phyloP scores from a whole-genome alignment of 2,797 vertebrate species.

The Acipenser ruthenus region DNA sequence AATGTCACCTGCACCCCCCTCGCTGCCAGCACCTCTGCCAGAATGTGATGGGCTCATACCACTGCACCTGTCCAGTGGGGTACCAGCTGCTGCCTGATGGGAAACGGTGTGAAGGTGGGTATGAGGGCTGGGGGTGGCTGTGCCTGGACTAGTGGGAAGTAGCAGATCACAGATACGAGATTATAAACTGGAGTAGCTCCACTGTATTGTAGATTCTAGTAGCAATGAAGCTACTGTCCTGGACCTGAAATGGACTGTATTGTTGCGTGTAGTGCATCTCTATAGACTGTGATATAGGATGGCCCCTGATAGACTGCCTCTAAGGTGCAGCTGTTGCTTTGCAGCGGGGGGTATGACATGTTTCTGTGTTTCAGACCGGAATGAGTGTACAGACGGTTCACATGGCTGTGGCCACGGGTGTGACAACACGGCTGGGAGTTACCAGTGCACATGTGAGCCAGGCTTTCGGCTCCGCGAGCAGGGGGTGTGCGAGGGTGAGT shows the following conservation, averaged over 20 bases:
- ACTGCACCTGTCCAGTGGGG: neutral
- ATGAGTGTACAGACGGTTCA: neutral
- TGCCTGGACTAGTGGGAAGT: too few species aligned
- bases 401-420: conserved; percentile 3
- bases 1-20: conserved; percentile 17
- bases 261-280: too few species aligned
- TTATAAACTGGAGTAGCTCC: too few species aligned
- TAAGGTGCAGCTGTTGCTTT: too few species aligned
- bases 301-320: too few species aligned
- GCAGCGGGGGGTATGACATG: too few species aligned
- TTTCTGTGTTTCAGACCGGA: neutral
- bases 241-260: too few species aligned
- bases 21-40: conserved; percentile 8
- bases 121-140: neutral
- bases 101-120: conserved; percentile 1
- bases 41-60: neutral
- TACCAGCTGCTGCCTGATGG: neutral
- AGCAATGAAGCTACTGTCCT: too few species aligned
- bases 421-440: conserved; percentile 21
- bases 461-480: conserved; percentile 11
- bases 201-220: too few species aligned
- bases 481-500: conserved; percentile 19
- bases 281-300: too few species aligned
- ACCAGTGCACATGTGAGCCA: conserved; percentile 17
- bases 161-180: too few species aligned